Base-by-base conservation (phyloP, 2,888 invertebrate species). In the Diadegma fenestrale region DNA sequence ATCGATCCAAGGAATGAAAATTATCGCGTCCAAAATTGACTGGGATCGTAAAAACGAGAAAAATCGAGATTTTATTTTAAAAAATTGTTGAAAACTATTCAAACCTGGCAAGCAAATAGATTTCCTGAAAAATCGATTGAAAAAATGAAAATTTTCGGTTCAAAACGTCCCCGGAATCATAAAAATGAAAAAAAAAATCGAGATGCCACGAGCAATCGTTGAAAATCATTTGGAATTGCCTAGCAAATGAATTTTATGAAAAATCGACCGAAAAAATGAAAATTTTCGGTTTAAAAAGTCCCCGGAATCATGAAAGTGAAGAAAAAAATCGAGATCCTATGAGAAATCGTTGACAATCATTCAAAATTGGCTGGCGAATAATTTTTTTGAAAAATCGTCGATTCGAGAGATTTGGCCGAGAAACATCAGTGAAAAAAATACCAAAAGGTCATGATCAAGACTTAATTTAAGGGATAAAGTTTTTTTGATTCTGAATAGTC, bases 391-490 rank as follows among this genome's bases (percentile, higher is more conserved):
- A n/a, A n/a, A n/a, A n/a, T n/a, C n/a, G n/a, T n/a, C n/a, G n/a
- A n/a, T n/a, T n/a, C n/a, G n/a, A n/a, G n/a, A n/a, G n/a, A n/a
- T n/a, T n/a, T n/a, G n/a, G n/a, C n/a, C n/a, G n/a, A n/a, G n/a
- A n/a, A n/a, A n/a, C n/a, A n/a, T n/a, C n/a, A n/a, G n/a, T n/a
- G n/a, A n/a, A n/a, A n/a, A n/a, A n/a, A n/a, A 33, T 2, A 4
- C 33, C 33, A 33, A 33, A 5, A 33, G 33, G 33, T 5, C 33
- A 4, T 33, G 33, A 5, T 64, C 64, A 22, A 58, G 26, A 69
- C 64, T 80, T 80, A 66, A 83, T 73, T 75, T 19, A 69, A 79
- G 69, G 76, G 45, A 71, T 58, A n/a, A 58, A 61, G 8, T 75
- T 75, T 71, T 30, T 58, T 58, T n/a, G 51, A 3, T 61, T 45